Percentiles rank a stretch among this genome's conserved stretches.
phyloP scores from a whole-genome alignment of 1,140 invertebrate genomes.

The Drosophila funebris region DNA sequence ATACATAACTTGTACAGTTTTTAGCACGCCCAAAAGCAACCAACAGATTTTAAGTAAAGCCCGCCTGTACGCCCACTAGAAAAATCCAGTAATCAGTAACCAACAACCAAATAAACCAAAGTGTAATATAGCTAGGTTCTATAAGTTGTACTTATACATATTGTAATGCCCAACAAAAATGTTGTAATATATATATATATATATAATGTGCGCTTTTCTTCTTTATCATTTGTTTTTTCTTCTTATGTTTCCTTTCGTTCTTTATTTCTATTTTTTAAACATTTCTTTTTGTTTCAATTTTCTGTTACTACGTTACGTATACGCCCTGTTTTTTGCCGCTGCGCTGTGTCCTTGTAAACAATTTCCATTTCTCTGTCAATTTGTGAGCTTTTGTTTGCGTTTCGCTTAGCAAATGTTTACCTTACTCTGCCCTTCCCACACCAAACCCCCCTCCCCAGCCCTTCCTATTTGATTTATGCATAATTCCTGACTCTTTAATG shows the following conservation, averaged over 20 bases:
- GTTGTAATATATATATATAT: slow-evolving; percentile 53
- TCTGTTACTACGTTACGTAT: slow-evolving; percentile 56
- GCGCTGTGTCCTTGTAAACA: slow-evolving; percentile 59
- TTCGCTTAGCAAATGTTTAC: slow-evolving; percentile 80
- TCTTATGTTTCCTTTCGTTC: too few relatives aligned
- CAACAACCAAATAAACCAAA: slow-evolving; percentile 25
- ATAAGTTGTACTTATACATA: slow-evolving; percentile 60
- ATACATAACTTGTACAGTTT: slow-evolving; percentile 41
- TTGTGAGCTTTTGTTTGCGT: slow-evolving; percentile 80
- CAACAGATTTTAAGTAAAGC: slow-evolving; percentile 8
- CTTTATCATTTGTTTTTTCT: slow-evolving; percentile 26
- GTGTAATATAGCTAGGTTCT: slow-evolving; percentile 70
- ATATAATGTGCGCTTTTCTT: slow-evolving; percentile 69
- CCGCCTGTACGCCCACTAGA: too few relatives aligned
- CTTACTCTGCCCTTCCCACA: slow-evolving; percentile 28
- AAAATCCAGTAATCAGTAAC: slow-evolving; percentile 22
- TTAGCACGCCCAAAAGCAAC: slow-evolving; percentile 33
- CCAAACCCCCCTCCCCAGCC: not conserved
- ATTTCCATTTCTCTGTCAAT: slow-evolving; percentile 69
- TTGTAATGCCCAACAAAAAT: slow-evolving; percentile 65
- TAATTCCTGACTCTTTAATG: slow-evolving; percentile 38
- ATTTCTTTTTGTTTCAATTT: slow-evolving; percentile 29
- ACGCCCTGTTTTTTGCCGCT: slow-evolving; percentile 65
- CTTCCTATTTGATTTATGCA: slow-evolving; percentile 31
- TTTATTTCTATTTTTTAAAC: slow-evolving; percentile 14